phyloP scores from a whole-genome alignment of 2,888 invertebrate genomes.

The Plagodis pulveraria region DNA sequence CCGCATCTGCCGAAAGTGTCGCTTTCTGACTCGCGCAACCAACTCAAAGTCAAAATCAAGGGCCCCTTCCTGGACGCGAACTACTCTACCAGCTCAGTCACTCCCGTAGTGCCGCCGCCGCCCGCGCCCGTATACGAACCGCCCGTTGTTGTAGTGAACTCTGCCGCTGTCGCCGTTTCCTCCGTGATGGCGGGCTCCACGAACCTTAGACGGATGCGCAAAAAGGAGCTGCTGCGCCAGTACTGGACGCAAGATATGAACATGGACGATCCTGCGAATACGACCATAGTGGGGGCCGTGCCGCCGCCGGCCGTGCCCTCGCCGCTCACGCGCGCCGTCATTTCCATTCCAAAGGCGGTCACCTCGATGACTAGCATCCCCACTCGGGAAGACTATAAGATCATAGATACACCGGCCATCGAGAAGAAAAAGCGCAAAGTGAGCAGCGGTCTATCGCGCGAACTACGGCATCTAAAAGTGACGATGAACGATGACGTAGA shows the following conservation, averaged over 20 bases:
- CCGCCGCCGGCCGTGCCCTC: constrained; percentile 86
- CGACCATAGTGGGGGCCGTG: constrained; percentile 76
- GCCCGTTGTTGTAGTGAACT: constrained; percentile 64
- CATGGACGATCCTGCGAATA: constrained; percentile 89
- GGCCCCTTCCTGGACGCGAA: constrained; percentile 92
- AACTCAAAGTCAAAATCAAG: constrained; percentile 95
- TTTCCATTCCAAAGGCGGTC: constrained; percentile 94
- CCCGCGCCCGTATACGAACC: constrained; percentile 66
- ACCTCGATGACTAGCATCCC: constrained; percentile 95
- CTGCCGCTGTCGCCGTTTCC: constrained; percentile 72
- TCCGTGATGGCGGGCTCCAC: constrained; percentile 87
- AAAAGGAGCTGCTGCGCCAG: constrained; percentile 94
- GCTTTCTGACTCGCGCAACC: constrained; percentile 92
- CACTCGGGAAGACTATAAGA: constrained; percentile 92
- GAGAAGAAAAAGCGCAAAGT: constrained; percentile 88
- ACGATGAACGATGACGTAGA: constrained; percentile 84
- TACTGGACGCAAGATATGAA: constrained; percentile 94
- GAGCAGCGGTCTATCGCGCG: constrained; percentile 82
- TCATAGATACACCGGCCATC: constrained; percentile 85
- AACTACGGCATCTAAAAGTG: constrained; percentile 87
- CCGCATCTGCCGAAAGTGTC: constrained; percentile 87
- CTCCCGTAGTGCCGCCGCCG: constrained; percentile 83
- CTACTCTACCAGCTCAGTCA: constrained; percentile 87
- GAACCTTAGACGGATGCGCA: constrained; percentile 93
- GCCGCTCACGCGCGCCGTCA: constrained; percentile 88